These are phyloP conservation scores for Meiosimyza platycephala DNA, from an alignment of 2,888 invertebrate species.

Conservation along the genomic window DNA sequence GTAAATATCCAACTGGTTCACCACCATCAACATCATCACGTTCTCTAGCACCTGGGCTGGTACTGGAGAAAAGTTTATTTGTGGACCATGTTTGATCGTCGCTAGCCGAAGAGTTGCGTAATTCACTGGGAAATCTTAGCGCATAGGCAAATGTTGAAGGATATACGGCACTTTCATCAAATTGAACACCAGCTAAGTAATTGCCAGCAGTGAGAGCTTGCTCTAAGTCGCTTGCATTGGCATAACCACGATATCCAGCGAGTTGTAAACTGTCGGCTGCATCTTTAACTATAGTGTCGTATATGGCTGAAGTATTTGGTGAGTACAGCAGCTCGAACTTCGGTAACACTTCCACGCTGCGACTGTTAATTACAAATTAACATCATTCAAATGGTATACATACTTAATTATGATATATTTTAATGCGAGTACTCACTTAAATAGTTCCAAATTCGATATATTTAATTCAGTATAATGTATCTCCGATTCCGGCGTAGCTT, in stretches of 20 bases:
- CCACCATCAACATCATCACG: slow-evolving; percentile 69
- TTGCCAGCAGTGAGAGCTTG: slow-evolving; percentile 38
- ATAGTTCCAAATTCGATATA: slow-evolving; percentile 59
- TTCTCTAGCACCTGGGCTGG: slow-evolving; percentile 73
- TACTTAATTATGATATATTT: no score
- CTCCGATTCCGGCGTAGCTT: slow-evolving; percentile 65
- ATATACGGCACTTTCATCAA: slow-evolving; percentile 68
- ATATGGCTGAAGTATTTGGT: slow-evolving; percentile 65
- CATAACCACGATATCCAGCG: slow-evolving; percentile 36
- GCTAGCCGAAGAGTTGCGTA: slow-evolving; percentile 63
- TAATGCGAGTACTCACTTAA: slow-evolving; percentile 52
- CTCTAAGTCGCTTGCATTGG: slow-evolving; percentile 47
- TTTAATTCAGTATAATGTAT: slow-evolving; percentile 60
- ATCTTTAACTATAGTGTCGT: slow-evolving; percentile 61
- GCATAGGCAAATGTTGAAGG: slow-evolving; percentile 70
- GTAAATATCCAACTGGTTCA: slow-evolving; percentile 71
- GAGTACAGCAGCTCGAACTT: slow-evolving; percentile 67
- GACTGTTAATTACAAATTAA: not conserved
- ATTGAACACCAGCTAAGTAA: slow-evolving; percentile 71
- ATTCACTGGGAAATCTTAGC: slow-evolving; percentile 76
- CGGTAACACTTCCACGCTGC: slow-evolving; percentile 13
- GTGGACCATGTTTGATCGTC: slow-evolving; percentile 73
- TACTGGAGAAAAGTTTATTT: slow-evolving; percentile 72
- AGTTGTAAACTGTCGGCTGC: slow-evolving; percentile 51
- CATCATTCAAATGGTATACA: no score